Evolutionary conservation across 2,113 vertebrate species (phyloP).

Genomic region (Orientallactaga bullata): DNA sequence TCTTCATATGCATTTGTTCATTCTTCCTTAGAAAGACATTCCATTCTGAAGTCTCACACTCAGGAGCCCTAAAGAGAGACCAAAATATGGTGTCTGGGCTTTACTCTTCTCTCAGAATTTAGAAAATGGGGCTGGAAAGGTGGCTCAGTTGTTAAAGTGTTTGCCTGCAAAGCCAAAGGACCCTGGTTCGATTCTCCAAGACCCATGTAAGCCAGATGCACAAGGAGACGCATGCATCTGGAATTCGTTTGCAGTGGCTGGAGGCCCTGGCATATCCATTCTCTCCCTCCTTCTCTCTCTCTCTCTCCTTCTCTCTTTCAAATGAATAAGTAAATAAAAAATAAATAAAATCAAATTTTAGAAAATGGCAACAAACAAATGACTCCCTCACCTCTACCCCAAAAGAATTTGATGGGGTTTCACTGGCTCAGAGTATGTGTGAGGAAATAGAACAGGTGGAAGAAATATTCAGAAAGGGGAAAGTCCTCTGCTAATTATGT

Average conservation of each 20-base stretch:
- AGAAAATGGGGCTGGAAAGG: neutral
- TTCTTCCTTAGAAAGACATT: neutral
- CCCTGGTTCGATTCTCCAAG: no score
- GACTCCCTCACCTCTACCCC: no score
- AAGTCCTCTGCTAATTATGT: neutral
- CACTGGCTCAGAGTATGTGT: conserved; percentile 16
- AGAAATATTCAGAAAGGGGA: neutral
- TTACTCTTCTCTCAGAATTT: neutral
- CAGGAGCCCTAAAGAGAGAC: neutral
- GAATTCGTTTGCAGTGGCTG: no score
- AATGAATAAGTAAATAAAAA: no score
- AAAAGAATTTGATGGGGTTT: neutral
- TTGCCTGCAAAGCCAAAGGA: no score
- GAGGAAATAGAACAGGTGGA: neutral
- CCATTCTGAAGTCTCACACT: neutral
- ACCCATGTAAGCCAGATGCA: no score
- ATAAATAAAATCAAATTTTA: no score
- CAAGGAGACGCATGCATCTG: no score
- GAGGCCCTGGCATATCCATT: no score
- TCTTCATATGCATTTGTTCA: neutral
- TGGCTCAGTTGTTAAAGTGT: no score
- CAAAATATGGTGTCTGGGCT: neutral
- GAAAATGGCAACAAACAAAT: neutral
- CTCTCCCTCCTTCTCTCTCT: no score
- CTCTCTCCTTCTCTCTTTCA: no score